Evolutionary conservation across 2,113 vertebrate genomes (phyloP).

Genomic region (Lepus americanus): DNA sequence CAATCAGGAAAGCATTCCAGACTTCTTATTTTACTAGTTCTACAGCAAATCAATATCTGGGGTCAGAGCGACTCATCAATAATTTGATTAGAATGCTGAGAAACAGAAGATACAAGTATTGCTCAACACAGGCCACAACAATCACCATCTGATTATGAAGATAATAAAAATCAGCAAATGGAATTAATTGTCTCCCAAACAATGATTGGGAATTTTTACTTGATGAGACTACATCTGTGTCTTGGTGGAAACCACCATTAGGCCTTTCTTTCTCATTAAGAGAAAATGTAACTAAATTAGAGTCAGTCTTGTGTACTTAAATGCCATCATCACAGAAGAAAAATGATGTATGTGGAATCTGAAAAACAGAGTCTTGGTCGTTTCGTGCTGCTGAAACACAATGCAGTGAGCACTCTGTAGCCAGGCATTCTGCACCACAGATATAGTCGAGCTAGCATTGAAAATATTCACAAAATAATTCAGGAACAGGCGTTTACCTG

Average conservation of each 20-base stretch:
- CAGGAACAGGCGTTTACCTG: too few species aligned
- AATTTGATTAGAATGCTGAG: background rate
- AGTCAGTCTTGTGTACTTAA: background rate
- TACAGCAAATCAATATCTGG: background rate
- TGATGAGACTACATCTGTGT: background rate
- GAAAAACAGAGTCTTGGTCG: background rate
- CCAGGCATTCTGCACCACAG: too few species aligned
- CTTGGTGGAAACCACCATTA: constrained; percentile 29
- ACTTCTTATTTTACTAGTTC: background rate
- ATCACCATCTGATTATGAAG: background rate
- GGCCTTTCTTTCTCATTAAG: background rate
- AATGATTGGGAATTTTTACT: background rate
- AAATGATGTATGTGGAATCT: background rate
- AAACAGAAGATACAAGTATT: background rate
- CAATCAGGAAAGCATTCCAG: background rate
- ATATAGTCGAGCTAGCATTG: too few species aligned
- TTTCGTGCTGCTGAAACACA: background rate
- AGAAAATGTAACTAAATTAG: constrained; percentile 12
- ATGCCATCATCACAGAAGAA: background rate
- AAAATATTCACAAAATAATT: too few species aligned
- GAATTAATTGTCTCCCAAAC: background rate
- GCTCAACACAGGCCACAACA: background rate
- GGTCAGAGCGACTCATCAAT: background rate
- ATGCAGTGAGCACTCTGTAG: background rate
- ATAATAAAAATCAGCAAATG: background rate